phyloP scores from a whole-genome alignment of 2,888 invertebrate genomes.

The Steinernema scapterisci region DNA sequence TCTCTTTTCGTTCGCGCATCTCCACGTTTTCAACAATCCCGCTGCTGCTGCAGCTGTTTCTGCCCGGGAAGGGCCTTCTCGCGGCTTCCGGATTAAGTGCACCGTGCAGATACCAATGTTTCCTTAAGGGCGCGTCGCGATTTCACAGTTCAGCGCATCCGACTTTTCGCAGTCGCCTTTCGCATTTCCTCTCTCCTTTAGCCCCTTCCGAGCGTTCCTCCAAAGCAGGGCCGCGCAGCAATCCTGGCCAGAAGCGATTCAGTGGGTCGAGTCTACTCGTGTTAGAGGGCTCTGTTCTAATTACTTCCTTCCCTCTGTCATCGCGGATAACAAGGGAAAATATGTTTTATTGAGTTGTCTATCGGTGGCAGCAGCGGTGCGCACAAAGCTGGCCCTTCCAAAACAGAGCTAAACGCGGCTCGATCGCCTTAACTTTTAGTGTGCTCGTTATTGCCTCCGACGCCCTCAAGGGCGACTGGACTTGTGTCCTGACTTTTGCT shows the following conservation, averaged over 20 bases:
- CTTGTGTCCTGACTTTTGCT: neutral
- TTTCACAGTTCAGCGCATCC: constrained; percentile 20
- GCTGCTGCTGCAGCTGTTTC: too few relatives aligned
- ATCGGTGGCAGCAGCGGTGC: constrained; percentile 10
- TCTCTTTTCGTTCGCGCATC: neutral
- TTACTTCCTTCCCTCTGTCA: constrained; percentile 26
- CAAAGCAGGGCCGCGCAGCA: neutral
- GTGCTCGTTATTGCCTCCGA: neutral
- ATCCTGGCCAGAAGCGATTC: constrained; percentile 2
- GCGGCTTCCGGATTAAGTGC: constrained; percentile 16
- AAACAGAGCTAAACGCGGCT: constrained; percentile 6
- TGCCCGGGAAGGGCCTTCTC: too few relatives aligned
- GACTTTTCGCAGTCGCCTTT: neutral
- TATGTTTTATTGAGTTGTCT: constrained; percentile 30
- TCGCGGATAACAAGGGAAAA: constrained; percentile 22
- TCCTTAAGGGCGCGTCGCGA: constrained; percentile 10
- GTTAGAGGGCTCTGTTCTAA: constrained; percentile 28
- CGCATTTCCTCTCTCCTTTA: neutral
- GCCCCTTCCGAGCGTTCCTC: neutral
- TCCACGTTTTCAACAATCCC: too few relatives aligned
- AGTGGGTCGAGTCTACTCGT: neutral
- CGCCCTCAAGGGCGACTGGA: neutral
- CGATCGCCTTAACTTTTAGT: neutral
- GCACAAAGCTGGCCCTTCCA: constrained; percentile 16
- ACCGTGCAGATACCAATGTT: neutral